Base-by-base conservation (phyloP, 2,888 invertebrate genomes). In the Heterodera filipjevi region DNA sequence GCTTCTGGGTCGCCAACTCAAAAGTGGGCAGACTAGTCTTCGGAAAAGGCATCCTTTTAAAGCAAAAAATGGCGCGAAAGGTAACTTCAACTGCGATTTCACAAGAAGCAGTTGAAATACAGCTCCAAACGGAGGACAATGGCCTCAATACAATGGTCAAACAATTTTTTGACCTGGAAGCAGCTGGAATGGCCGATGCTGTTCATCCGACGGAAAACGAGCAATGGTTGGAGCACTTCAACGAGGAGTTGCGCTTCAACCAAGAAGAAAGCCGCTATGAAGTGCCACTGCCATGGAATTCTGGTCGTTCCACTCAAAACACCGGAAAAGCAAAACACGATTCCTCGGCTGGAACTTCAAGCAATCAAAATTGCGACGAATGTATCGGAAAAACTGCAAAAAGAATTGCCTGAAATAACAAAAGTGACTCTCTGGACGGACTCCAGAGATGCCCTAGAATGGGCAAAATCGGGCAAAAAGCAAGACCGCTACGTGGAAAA, bases 341-440 rank as follows among this genome's bases (percentile, higher is more conserved):
- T 82, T 0, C 82, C 82, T 1, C 75, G 78, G 27, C 27, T 81
- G 59, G 82, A 82, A 44, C 66, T 70, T 0, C 66, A 80, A 59
- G 82, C 80, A 33, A 2, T 77, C 14, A 46, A 44, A 1, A 78
- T 81, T 49, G 82, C 78, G 14, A 30, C 22, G 1, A 46, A 71
- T 32, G 39, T 76, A 22, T 27, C 76, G 1, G 35, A 46, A 27
- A 35, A 33, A 0, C 19, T 80, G 19, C 8, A 66, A 68, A 27
- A 32, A 44, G 73, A 80, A 27, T 35, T 77, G 8, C 33, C 32
- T 14, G 33, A 74, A 35, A 33, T 79, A 6, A 59, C 59, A n/a
- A 59, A 59, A 59, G 10, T 59, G 3, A n/a, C 72, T 22, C 32
- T 80, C 22, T 68, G 81, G 14, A 71, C 76, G 5, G 81, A 82